Evolutionary conservation across 2,888 invertebrate genomes (phyloP).

Genomic region (Lasioglossum pauxillum): DNA sequence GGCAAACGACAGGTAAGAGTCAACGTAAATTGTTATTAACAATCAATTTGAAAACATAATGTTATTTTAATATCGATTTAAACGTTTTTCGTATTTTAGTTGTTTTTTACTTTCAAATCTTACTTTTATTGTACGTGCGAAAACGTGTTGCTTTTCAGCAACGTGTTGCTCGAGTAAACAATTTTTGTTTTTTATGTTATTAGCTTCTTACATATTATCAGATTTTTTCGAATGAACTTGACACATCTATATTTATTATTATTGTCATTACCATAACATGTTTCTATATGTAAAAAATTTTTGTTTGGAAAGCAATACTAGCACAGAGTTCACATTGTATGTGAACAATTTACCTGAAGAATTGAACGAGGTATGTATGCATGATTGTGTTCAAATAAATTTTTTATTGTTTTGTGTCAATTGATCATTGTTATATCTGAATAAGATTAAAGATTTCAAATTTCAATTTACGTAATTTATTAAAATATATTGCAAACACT

Average conservation of each 20-base stretch:
- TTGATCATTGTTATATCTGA: not conserved
- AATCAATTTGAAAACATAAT: not conserved
- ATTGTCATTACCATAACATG: not conserved
- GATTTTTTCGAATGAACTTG: not conserved
- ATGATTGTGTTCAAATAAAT: constrained; percentile 5
- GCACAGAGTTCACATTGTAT: constrained; percentile 66
- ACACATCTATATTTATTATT: not conserved
- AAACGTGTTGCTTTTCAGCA: not conserved
- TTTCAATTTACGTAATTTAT: not conserved
- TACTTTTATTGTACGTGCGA: not conserved
- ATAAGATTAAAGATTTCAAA: not conserved
- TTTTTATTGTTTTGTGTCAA: not conserved
- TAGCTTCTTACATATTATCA: not conserved
- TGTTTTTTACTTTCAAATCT: not conserved
- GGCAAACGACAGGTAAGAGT: not conserved
- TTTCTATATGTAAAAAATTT: not conserved
- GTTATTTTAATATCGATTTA: not conserved
- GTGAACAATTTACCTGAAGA: constrained; percentile 75
- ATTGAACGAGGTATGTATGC: constrained; percentile 68
- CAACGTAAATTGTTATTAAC: not conserved
- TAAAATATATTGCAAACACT: not conserved
- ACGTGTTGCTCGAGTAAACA: not conserved
- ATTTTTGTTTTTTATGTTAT: not conserved
- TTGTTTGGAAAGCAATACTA: constrained; percentile 16
- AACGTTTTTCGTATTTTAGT: not conserved